Evolutionary conservation across 35 echinoderm and acorn worm genomes (phyloP).

Genomic region (Ophiothrix spiculata): DNA sequence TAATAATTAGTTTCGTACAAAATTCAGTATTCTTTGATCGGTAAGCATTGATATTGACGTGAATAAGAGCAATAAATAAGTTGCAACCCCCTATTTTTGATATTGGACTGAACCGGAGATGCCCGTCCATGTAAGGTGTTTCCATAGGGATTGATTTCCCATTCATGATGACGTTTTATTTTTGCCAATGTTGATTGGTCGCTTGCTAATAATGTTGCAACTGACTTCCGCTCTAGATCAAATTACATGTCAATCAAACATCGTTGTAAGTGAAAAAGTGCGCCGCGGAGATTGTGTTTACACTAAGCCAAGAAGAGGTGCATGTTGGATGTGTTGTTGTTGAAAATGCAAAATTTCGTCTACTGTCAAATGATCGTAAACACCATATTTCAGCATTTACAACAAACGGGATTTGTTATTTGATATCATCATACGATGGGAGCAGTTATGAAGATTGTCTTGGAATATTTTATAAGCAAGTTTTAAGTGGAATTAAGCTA

Average conservation of each 20-base stretch:
- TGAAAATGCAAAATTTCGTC: neutral
- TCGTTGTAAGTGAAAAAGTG: conserved; percentile 46
- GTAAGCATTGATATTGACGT: too few species aligned
- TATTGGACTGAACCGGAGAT: conserved; percentile 8
- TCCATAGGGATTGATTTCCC: conserved; percentile 14
- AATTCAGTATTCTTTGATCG: too few species aligned
- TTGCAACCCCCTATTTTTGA: neutral
- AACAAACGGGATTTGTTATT: neutral
- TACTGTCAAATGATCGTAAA: neutral
- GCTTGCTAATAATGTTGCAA: conserved; percentile 33
- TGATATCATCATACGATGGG: neutral
- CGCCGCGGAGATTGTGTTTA: conserved; percentile 45
- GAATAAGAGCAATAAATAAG: too few species aligned
- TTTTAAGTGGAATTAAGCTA: neutral
- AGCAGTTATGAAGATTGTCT: neutral
- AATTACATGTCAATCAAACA: conserved; percentile 76
- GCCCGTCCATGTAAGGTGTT: conserved; percentile 6
- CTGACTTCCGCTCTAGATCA: conserved; percentile 72
- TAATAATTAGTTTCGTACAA: too few species aligned
- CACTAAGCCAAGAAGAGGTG: neutral
- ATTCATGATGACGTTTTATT: conserved; percentile 1
- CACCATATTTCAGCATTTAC: neutral
- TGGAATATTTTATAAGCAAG: neutral
- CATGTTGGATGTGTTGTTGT: neutral
- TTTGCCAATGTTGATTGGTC: conserved; percentile 37